phyloP scores from a whole-genome alignment of 2,888 invertebrate genomes.

The Osedax frankpressi region DNA sequence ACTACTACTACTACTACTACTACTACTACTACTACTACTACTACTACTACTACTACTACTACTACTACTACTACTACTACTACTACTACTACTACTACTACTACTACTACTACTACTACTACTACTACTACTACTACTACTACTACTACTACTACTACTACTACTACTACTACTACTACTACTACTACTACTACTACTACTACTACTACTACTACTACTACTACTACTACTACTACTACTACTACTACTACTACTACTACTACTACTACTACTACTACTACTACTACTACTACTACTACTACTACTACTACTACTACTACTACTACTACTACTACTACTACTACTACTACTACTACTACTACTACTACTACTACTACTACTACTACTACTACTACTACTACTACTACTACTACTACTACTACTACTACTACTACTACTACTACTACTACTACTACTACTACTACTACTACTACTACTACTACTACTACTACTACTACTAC shows the following conservation, averaged over 20 bases:
- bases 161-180: conserved; percentile 1
- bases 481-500: conserved; percentile 18
- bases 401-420: conserved; percentile 1
- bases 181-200: conserved; percentile 16
- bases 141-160: conserved; percentile 18
- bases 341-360: conserved; percentile 17
- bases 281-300: conserved; percentile 18
- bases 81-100: conserved; percentile 14
- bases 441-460: conserved; percentile 15
- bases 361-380: background rate
- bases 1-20: conserved; percentile 8
- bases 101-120: conserved; percentile 17
- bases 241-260: conserved; percentile 18
- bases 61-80: conserved; percentile 9
- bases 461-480: conserved; percentile 7
- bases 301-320: conserved; percentile 9
- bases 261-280: background rate
- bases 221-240: conserved; percentile 7
- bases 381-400: conserved; percentile 18
- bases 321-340: conserved; percentile 14
- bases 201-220: conserved; percentile 15
- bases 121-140: background rate
- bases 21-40: background rate
- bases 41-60: conserved; percentile 18
- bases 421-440: conserved; percentile 16